Percentiles rank a stretch among this genome's conserved stretches.
These are phyloP conservation scores for Megastigmus dorsalis DNA, from an alignment of 2,888 invertebrate species.

Conservation along the genomic window DNA sequence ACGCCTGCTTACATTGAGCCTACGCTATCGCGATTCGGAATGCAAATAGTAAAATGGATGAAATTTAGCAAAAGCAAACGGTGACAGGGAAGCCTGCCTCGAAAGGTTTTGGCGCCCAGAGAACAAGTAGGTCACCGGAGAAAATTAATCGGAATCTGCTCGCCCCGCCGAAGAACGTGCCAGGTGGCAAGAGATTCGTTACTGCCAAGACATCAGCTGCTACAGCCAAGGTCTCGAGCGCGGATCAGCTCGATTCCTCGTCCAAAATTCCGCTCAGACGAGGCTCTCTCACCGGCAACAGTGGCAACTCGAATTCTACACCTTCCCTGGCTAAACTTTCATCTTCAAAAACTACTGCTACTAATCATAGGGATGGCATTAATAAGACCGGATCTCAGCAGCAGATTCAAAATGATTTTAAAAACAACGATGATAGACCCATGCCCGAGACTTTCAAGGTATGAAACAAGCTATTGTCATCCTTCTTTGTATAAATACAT, in stretches of 20 bases:
- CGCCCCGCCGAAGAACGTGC: constrained; percentile 46
- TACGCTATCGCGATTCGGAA: background rate
- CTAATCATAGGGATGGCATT: too few relatives aligned
- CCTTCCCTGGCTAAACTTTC: background rate
- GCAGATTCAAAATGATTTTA: too few relatives aligned
- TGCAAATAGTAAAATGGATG: background rate
- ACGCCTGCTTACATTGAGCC: background rate
- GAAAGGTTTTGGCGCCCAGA: background rate
- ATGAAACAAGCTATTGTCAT: too few relatives aligned
- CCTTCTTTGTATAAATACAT: too few relatives aligned
- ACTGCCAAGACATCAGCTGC: constrained; percentile 32
- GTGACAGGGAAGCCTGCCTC: constrained; percentile 8
- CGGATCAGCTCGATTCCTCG: constrained; percentile 60
- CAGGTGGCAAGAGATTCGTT: constrained; percentile 47
- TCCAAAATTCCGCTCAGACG: constrained; percentile 69
- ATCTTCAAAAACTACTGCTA: background rate
- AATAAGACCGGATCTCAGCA: too few relatives aligned
- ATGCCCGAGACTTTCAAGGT: too few relatives aligned
- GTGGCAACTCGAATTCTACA: constrained; percentile 20
- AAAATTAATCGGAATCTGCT: constrained; percentile 48
- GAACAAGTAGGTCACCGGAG: constrained; percentile 13
- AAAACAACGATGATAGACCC: too few relatives aligned
- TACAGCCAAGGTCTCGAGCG: constrained; percentile 38
- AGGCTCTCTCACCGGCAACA: constrained; percentile 53
- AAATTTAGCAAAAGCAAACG: too few relatives aligned